A percentile compares a stretch with the other conserved stretches of the same genome.
phyloP scores from a whole-genome alignment of 2,797 vertebrate genomes.

The Malacoraja senta region DNA sequence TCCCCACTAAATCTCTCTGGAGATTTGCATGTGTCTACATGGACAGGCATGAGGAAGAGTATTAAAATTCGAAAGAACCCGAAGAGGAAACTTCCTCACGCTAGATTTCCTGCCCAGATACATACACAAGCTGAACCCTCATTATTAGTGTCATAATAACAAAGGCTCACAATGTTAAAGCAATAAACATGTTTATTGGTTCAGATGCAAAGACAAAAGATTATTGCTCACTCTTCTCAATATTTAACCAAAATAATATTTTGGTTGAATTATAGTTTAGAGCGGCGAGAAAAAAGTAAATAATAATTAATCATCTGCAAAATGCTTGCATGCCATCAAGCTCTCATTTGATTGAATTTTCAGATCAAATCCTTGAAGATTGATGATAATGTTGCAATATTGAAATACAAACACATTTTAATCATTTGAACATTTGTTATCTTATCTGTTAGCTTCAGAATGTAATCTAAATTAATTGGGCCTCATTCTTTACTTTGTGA shows the following conservation, averaged over 20 bases:
- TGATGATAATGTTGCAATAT: not conserved
- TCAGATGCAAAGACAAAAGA: not conserved
- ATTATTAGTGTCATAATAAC: not conserved
- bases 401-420: not conserved
- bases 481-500: not conserved
- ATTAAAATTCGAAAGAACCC: too few relatives aligned
- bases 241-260: not conserved
- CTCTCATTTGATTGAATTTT: not conserved
- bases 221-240: not conserved
- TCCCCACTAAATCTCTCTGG: too few relatives aligned
- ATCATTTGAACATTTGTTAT: conserved; percentile 8
- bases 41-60: too few relatives aligned
- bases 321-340: not conserved
- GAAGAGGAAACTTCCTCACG: too few relatives aligned
- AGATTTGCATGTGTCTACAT: too few relatives aligned
- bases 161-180: not conserved
- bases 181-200: not conserved
- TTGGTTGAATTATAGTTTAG: not conserved
- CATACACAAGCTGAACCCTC: too few relatives aligned
- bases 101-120: too few relatives aligned
- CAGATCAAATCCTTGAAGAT: not conserved
- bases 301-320: not conserved
- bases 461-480: conserved; percentile 34
- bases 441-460: conserved; percentile 25
- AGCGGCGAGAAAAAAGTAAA: not conserved